Evolutionary conservation across 2,113 vertebrate genomes (phyloP), one percentile per base, ranked within the genome.

Genomic region (Nycticebus coucang): DNA sequence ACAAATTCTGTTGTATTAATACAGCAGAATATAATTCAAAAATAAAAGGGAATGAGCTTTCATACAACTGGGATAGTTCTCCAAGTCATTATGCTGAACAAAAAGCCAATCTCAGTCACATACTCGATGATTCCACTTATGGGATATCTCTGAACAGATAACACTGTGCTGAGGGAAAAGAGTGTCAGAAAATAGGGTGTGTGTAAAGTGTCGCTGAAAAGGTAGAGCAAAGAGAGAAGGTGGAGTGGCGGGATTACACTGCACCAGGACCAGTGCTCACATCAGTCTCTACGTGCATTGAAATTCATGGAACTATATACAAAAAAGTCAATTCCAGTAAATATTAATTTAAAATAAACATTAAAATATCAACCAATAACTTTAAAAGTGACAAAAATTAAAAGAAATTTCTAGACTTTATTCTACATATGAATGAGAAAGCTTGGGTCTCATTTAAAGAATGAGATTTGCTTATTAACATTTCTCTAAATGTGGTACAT

Each of bases 181-280:
- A 17, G 24, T 45, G 0, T 50, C 86, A 74, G 28, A 53, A 80
- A 80, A 57, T 35, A 62, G 6, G 7, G 3, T 50, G 12, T 57
- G n/a, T 37, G n/a, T 30, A 94, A 92, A 11, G 41, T 85, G 2
- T 35, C 22, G 21, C 9, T 78, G 66, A 37, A 64, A 68, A 62
- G 0, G 0, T 2, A 55, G 7, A 68, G 19, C 26, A 55, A 50
- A 79, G 33, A 87, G 11, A 14, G 6, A 26, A 33, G 14, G 83
- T 55, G 2, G 35, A 69, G 0, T 26, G 2, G 14, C 10, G 2
- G 8, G 37, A 12, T 3, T 35, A 2, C 45, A 15, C 24, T 30
- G 8, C 35, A 37, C 64, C 22, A 11, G 14, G 10, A 64, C 15
- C 74, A 22, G 0, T 9, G 3, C 12, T 33, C 50, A 37, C 0